phyloP scores from a whole-genome alignment of 2,797 vertebrate species.

The Lepidocolaptes lacrymiger region DNA sequence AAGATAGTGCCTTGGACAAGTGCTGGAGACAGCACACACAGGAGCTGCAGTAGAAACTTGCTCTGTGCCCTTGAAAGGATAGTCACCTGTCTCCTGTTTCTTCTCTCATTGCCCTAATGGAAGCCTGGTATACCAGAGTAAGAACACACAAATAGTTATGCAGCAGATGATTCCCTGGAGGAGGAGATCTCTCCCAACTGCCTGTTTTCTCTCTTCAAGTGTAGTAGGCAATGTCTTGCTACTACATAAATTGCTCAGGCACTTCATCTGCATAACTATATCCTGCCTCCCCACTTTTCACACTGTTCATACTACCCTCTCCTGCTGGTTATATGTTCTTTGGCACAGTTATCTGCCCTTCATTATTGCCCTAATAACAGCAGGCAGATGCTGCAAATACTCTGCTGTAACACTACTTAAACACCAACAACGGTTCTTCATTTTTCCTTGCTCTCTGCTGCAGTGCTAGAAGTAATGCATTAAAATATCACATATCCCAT shows the following conservation, averaged over 20 bases:
- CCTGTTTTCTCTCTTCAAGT: background rate
- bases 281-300: background rate
- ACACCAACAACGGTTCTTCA: background rate
- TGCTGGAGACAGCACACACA: fast-evolving
- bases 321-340: background rate
- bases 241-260: background rate
- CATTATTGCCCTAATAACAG: background rate
- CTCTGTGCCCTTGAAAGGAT: background rate
- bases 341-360: background rate
- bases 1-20: background rate
- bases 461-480: background rate
- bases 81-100: background rate
- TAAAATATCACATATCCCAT: background rate
- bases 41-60: background rate
- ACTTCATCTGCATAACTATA: background rate
- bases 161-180: background rate
- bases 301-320: background rate
- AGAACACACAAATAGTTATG: background rate
- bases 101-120: background rate
- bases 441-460: background rate
- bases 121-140: background rate
- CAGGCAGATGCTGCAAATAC: background rate
- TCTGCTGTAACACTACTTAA: background rate
- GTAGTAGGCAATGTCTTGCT: background rate
- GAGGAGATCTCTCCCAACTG: background rate